Base-by-base conservation (phyloP, 2,113 vertebrate genomes). In the Paradoxurus hermaphroditus region DNA sequence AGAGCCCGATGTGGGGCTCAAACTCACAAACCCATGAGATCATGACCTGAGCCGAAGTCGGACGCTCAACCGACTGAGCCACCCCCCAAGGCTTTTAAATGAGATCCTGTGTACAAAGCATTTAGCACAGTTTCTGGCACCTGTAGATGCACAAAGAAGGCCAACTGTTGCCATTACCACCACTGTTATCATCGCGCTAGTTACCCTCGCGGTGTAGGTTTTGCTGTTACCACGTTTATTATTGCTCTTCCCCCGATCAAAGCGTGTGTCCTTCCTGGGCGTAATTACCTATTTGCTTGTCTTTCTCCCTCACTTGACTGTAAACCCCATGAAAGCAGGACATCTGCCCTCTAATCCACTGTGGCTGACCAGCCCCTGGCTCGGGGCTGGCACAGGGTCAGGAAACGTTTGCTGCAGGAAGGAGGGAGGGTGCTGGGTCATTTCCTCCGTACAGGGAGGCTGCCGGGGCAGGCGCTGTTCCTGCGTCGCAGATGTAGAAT, bases 181-280 rank as follows among this genome's bases (percentile, higher is more conserved):
- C 39, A 1, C 39, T 13, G 0, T 12, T 3, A 21, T 9, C 19
- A 34, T 12, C 25, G 0, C 4, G 68, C 13, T 2, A 1, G 44
- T 34, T 14, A 21, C 11, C 4, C 12, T 46, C 6, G 31, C 9
- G 59, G 62, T 46, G 16, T 34, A 49, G 62, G 44, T 44, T 39
- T 39, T 63, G 36, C 56, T 29, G 13, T 27, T 25, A 62, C 16
- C 46, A 3, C 7, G 27, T 15, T 29, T 51, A 46, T 34, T 49
- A 8, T 31, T 31, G 31, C 70, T 19, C 15, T 23, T 41, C 27
- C 21, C 31, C 51, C 72, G n/a, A 3, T n/a, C 27, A 49, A 36
- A 88, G 83, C 68, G 1, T 3, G 5, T 23, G 41, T 62, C 67
- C 79, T 36, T 75, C 73, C 89, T 13, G 39, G 59, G 53, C 29